Evolutionary conservation across 2,888 invertebrate species (phyloP), one percentile per base, ranked within the genome.

Genomic region (Troides aeacus): DNA sequence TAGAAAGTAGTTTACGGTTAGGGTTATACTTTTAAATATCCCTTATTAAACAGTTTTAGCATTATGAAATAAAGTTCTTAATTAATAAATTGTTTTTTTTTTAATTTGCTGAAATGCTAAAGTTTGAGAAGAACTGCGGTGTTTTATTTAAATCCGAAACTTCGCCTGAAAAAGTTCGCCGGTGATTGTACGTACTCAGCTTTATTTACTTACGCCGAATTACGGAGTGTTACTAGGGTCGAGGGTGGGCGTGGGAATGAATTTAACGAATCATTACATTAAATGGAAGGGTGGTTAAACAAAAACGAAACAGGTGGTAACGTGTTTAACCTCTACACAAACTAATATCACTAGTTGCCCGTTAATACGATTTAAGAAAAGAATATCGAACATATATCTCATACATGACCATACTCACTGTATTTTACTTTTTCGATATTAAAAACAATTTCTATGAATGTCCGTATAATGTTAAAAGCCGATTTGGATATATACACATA

Each of bases 181-280:
- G 46, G 57, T 58, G 46, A 62, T 57, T 62, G 62, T 68, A 62
- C 56, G 56, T 62, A 57, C 21, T 62, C 30, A 2, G 58, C 46
- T 57, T 70, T 79, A 82, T 83, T 84, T 83, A 83, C 84, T 79
- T 77, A 79, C 77, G 76, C 79, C 77, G 79, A 74, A 79, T 78
- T 83, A 82, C 81, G 81, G 81, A 80, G 80, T 81, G 83, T 83
- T 82, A 83, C 85, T 85, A 76, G 82, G 81, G 77, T 70, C 74
- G 77, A 67, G 71, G 64, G 73, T 79, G 76, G 78, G 81, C 77
- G 81, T 78, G 71, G 73, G 77, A 81, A 81, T 83, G 82, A 79
- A 83, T 88, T 90, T 88, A 84, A 88, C 88, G 86, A 86, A 83
- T 88, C 89, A 89, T 88, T 89, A 87, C 83, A 84, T 79, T 81